Percentiles rank a stretch among this genome's conserved stretches.
Evolutionary conservation across 2,888 invertebrate species (phyloP).

Genomic region (Podotricha telesiphe): DNA sequence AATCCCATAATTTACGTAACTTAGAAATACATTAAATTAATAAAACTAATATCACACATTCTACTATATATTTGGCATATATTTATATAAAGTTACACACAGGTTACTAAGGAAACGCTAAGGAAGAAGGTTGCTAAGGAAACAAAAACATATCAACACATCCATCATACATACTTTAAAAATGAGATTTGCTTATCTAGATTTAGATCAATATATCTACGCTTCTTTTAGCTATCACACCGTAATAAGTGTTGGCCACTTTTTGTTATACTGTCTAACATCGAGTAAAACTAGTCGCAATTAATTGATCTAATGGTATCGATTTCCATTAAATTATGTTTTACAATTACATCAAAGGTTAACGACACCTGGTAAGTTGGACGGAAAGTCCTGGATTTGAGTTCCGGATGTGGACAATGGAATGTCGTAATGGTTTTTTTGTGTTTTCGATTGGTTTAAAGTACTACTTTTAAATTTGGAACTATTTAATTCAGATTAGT

Average conservation of each 20-base stretch:
- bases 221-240: slow-evolving; percentile 14
- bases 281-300: slow-evolving; percentile 4
- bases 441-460: too few relatives aligned
- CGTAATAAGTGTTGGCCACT: slow-evolving; percentile 3
- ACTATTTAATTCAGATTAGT: too few relatives aligned
- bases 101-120: too few relatives aligned
- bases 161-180: background rate
- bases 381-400: background rate
- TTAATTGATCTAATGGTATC: slow-evolving; percentile 27
- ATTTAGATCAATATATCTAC: slow-evolving; percentile 21
- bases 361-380: background rate
- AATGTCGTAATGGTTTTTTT: too few relatives aligned
- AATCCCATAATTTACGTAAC: too few relatives aligned
- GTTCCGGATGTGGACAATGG: too few relatives aligned
- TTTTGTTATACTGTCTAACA: slow-evolving; percentile 1
- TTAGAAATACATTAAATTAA: too few relatives aligned
- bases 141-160: background rate
- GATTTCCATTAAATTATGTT: slow-evolving; percentile 12
- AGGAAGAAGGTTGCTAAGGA: too few relatives aligned
- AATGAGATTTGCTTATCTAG: background rate
- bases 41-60: too few relatives aligned
- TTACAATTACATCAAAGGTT: slow-evolving; percentile 3
- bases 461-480: too few relatives aligned
- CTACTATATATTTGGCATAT: background rate
- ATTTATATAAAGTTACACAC: background rate